Conservation (phyloP, 2,113 vertebrate genomes). For the Cololabis saira region DNA sequence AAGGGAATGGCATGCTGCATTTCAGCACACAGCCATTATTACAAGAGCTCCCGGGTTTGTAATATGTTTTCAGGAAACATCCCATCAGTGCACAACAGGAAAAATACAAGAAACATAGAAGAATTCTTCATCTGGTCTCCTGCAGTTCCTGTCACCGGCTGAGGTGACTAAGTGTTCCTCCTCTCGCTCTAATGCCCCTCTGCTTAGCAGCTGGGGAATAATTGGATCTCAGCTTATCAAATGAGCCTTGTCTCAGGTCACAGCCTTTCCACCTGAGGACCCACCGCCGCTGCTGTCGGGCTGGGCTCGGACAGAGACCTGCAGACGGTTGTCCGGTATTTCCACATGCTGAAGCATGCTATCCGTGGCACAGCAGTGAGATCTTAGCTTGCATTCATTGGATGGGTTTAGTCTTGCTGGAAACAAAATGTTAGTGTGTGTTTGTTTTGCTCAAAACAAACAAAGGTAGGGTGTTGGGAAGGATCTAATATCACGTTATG, state of each 20-base stretch:
- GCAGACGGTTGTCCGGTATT: slow-evolving; percentile 24
- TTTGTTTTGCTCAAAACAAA: slow-evolving; percentile 50
- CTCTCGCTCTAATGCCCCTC: slow-evolving; percentile 41
- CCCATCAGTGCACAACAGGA: slow-evolving; percentile 6
- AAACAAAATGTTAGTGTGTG: slow-evolving; percentile 29
- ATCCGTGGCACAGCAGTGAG: slow-evolving; percentile 12
- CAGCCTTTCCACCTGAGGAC: slow-evolving; percentile 64
- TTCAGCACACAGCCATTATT: not conserved
- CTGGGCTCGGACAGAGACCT: slow-evolving; percentile 49
- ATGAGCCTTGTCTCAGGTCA: slow-evolving; percentile 61
- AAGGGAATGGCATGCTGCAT: slow-evolving; percentile 4
- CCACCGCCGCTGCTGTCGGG: slow-evolving; percentile 50
- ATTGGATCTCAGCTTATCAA: slow-evolving; percentile 63
- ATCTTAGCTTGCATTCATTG: slow-evolving; percentile 13
- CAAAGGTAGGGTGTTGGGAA: slow-evolving; percentile 32
- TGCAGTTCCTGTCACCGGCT: slow-evolving; percentile 44
- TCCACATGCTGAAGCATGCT: not conserved
- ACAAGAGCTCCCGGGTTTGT: slow-evolving; percentile 7
- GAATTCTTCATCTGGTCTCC: slow-evolving; percentile 38
- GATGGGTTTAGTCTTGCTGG: slow-evolving; percentile 30
- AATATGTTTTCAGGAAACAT: slow-evolving; percentile 7
- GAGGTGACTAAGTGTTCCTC: slow-evolving; percentile 44
- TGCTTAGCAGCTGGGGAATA: slow-evolving; percentile 56
- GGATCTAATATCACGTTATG: slow-evolving; percentile 42
- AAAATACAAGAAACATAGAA: not conserved